phyloP scores from a whole-genome alignment of 2,113 vertebrate genomes.

The Dipodomys ordii region DNA sequence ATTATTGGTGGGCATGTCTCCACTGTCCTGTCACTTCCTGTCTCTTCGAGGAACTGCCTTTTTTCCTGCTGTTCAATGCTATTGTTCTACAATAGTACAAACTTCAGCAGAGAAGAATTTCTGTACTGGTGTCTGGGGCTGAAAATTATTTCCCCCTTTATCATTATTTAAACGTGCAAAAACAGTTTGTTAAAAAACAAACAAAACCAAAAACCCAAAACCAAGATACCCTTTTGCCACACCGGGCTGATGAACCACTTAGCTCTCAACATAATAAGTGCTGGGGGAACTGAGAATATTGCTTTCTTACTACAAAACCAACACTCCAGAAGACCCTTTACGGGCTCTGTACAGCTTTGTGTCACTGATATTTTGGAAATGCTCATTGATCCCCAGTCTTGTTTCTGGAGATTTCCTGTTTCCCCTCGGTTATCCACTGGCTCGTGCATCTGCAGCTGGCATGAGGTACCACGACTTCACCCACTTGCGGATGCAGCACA shows the following conservation, averaged over 20 bases:
- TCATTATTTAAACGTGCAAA: not conserved
- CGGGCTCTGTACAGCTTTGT: not conserved
- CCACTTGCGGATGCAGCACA: not conserved
- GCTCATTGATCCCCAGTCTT: not conserved
- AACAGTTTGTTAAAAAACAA: not conserved
- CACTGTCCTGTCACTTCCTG: not conserved
- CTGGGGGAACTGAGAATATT: not conserved
- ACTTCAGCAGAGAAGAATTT: not conserved
- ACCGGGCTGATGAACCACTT: not conserved
- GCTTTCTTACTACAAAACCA: not conserved
- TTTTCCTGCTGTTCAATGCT: not conserved
- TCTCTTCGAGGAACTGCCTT: not conserved
- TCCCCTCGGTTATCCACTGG: not conserved
- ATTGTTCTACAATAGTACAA: too few species aligned
- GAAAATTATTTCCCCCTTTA: not conserved
- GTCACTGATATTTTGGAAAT: not conserved
- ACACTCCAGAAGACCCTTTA: not conserved
- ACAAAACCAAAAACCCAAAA: too few species aligned
- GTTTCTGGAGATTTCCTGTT: not conserved
- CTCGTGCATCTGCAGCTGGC: not conserved
- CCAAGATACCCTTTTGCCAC: not conserved
- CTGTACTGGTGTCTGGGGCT: not conserved
- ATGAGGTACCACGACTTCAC: not conserved
- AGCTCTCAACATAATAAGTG: not conserved
- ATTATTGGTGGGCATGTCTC: not conserved